A percentile compares a stretch with the other conserved stretches of the same genome.
Evolutionary conservation across 1,140 invertebrate species (phyloP).

Genomic region (Temnothorax nylanderi): DNA sequence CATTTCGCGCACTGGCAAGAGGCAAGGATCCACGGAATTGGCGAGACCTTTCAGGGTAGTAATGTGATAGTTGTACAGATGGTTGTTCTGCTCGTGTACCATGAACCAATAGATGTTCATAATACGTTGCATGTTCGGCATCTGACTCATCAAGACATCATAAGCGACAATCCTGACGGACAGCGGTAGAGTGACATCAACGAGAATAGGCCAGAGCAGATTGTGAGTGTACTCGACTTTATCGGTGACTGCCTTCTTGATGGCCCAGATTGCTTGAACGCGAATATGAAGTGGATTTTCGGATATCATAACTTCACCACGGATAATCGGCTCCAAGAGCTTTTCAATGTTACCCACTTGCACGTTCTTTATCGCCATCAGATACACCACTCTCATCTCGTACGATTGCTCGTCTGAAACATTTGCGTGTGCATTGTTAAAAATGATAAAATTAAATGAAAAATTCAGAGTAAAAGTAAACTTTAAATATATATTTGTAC

Average conservation of each 20-base stretch:
- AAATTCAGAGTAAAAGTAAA: background rate
- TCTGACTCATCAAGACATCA: conserved; percentile 79
- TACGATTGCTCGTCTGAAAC: conserved; percentile 72
- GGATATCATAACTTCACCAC: conserved; percentile 63
- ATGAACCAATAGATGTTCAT: conserved; percentile 83
- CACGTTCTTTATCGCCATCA: conserved; percentile 79
- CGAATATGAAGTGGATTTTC: conserved; percentile 76
- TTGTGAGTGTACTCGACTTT: conserved; percentile 74
- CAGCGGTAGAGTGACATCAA: conserved; percentile 74
- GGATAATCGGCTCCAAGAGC: conserved; percentile 74
- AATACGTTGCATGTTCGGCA: conserved; percentile 75
- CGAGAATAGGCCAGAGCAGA: conserved; percentile 83
- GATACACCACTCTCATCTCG: conserved; percentile 75
- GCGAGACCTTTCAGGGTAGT: conserved; percentile 81
- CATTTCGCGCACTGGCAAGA: conserved; percentile 72
- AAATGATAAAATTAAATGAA: conserved; percentile 2
- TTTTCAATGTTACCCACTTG: conserved; percentile 68
- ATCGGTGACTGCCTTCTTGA: conserved; percentile 67
- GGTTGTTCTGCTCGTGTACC: conserved; percentile 78
- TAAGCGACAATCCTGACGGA: conserved; percentile 81
- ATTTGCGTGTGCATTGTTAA: conserved; percentile 3
- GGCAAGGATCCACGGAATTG: conserved; percentile 80
- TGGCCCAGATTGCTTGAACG: conserved; percentile 77
- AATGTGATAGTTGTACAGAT: conserved; percentile 84
- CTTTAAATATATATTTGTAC: background rate